Evolutionary conservation across 92 coral and sea anemone species (phyloP), one percentile per base, ranked within the genome.

Genomic region (Plumapathes pennacea): DNA sequence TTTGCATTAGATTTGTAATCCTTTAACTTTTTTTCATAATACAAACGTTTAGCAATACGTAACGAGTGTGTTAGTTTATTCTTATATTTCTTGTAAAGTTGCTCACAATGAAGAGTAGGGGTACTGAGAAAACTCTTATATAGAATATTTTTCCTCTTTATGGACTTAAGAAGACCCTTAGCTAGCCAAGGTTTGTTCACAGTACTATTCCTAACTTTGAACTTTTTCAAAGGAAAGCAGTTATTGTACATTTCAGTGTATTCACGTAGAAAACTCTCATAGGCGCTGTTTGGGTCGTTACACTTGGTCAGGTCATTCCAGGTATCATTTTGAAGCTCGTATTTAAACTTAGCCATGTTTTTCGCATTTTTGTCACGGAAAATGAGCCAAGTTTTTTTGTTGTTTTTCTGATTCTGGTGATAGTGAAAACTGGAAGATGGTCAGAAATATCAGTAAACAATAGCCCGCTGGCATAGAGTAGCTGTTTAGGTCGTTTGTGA

Each of bases 111-210:
- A n/a, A n/a, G n/a, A n/a, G n/a, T n/a, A n/a, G n/a, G n/a, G n/a
- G 43, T 59, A 58, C 54, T 40, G 20, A 70, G 54, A 46, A 47
- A 58, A 36, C 55, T 68, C 60, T 70, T 59, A 43, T 46, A 58
- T 57, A 71, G 43, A 44, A 42, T 71, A 71, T 50, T 70, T 70
- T 70, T 70, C 70, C 49, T 69, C 26, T 57, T 57, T 56, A 62
- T 62, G 38, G 77, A 69, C 48, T 69, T 69, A 19, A 69, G 66
- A 41, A 69, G 57, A 57, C 54, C 66, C 36, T 48, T 60, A 25
- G 77, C 18, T 31, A 69, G 46, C 57, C 77, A 69, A 41, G 68
- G 67, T 41, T 71, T 71, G 34, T 47, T 51, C 24, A 46, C 32
- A 38, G 11, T 42, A 59, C 56, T 26, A 43, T 59, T 47, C 38